phyloP scores from a whole-genome alignment of 2,113 vertebrate genomes.

The Cynoglossus semilaevis region DNA sequence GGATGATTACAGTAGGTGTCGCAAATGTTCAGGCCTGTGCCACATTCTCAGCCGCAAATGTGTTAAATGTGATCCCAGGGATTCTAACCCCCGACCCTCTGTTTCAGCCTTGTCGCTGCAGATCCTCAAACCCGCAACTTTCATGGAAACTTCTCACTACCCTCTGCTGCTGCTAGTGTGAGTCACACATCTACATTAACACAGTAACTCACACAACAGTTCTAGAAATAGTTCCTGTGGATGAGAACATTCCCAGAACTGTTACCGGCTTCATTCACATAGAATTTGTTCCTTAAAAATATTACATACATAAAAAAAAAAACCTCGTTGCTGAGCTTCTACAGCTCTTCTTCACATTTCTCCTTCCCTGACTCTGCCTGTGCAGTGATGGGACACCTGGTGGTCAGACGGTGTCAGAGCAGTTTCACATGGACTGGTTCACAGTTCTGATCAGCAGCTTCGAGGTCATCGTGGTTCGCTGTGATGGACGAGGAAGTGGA shows the following conservation, averaged over 20 bases:
- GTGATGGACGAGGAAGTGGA: constrained; percentile 89
- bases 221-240: too few species aligned
- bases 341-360: too few species aligned
- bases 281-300: too few species aligned
- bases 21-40: too few species aligned
- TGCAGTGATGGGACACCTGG: constrained; percentile 84
- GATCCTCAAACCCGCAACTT: constrained; percentile 91
- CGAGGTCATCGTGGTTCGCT: constrained; percentile 81
- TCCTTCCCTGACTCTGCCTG: background rate
- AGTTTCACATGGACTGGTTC: constrained; percentile 86
- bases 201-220: too few species aligned
- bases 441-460: constrained; percentile 92
- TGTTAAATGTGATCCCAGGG: too few species aligned
- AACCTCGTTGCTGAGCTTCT: too few species aligned
- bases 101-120: constrained; percentile 84
- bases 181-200: constrained; percentile 71
- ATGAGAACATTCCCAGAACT: too few species aligned
- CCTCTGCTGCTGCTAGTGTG: constrained; percentile 92
- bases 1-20: constrained; percentile 87
- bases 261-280: too few species aligned
- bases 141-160: constrained; percentile 82
- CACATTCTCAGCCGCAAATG: too few species aligned
- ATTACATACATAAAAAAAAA: too few species aligned
- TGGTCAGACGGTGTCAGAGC: constrained; percentile 87
- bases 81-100: background rate